phyloP scores from a whole-genome alignment of 2,797 vertebrate genomes.

The Chrysocyon brachyurus region DNA sequence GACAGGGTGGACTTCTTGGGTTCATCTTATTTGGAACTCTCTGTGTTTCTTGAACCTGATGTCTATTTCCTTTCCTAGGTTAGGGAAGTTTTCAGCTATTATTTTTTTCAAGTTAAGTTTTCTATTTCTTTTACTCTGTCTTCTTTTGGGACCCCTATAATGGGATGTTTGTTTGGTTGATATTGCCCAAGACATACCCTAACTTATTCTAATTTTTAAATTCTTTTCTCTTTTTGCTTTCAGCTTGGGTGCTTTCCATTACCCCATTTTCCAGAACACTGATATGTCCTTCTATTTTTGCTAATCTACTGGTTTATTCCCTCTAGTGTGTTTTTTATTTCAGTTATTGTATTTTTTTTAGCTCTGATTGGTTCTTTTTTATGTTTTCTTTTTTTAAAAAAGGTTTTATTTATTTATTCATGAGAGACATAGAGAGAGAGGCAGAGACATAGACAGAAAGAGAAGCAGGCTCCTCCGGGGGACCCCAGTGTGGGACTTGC shows the following conservation, averaged over 20 bases:
- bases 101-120: not conserved
- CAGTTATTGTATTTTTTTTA: not conserved
- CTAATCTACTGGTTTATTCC: not conserved
- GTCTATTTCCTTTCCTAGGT: not conserved
- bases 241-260: not conserved
- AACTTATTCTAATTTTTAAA: not conserved
- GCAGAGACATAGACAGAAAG: too few relatives aligned
- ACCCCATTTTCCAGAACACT: not conserved
- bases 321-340: not conserved
- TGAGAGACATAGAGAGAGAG: too few relatives aligned
- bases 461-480: too few relatives aligned
- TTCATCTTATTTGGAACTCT: not conserved
- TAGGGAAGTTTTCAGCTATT: not conserved
- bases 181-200: not conserved
- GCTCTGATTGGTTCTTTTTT: not conserved
- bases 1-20: not conserved
- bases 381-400: not conserved
- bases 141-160: not conserved
- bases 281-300: not conserved
- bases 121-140: not conserved
- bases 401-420: too few relatives aligned
- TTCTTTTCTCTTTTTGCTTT: not conserved
- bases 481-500: too few relatives aligned
- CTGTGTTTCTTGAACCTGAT: not conserved
- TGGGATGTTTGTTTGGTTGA: not conserved